Percentiles rank a stretch among this genome's conserved stretches.
phyloP scores from a whole-genome alignment of 2,797 vertebrate genomes.

The Thripadectes ignobilis region DNA sequence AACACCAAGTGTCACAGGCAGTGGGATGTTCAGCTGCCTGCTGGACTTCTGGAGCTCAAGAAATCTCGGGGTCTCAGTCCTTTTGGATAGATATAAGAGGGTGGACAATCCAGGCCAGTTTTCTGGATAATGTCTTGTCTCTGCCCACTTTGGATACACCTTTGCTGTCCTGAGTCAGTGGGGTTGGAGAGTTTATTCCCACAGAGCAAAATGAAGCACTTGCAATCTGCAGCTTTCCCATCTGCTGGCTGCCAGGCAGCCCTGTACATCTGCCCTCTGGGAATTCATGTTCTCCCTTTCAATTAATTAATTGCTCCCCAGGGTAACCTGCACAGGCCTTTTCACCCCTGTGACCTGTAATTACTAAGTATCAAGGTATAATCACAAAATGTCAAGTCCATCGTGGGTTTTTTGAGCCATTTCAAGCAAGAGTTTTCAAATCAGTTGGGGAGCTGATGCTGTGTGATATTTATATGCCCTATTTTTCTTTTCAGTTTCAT shows the following conservation, averaged over 20 bases:
- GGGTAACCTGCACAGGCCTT: not conserved
- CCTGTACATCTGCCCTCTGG: not conserved
- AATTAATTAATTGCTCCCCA: not conserved
- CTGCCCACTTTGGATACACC: not conserved
- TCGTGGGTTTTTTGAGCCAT: not conserved
- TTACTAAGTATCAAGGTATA: not conserved
- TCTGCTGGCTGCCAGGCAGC: not conserved
- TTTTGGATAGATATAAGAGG: not conserved
- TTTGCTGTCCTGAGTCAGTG: not conserved
- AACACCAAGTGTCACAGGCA: not conserved
- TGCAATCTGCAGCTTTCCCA: not conserved
- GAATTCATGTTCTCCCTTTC: not conserved
- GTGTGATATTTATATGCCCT: not conserved
- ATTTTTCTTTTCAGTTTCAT: conserved; percentile 77
- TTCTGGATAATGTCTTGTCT: not conserved
- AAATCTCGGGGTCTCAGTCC: not conserved
- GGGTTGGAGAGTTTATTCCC: not conserved
- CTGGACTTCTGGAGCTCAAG: not conserved
- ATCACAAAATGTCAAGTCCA: not conserved
- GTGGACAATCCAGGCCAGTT: not conserved
- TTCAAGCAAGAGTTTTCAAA: not conserved
- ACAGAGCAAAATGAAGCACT: not conserved
- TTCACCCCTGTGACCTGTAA: not conserved
- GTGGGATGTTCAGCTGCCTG: not conserved
- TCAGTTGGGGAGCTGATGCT: not conserved